Evolutionary conservation across 2,113 vertebrate species (phyloP).

Genomic region (Leptobrachium leishanense): DNA sequence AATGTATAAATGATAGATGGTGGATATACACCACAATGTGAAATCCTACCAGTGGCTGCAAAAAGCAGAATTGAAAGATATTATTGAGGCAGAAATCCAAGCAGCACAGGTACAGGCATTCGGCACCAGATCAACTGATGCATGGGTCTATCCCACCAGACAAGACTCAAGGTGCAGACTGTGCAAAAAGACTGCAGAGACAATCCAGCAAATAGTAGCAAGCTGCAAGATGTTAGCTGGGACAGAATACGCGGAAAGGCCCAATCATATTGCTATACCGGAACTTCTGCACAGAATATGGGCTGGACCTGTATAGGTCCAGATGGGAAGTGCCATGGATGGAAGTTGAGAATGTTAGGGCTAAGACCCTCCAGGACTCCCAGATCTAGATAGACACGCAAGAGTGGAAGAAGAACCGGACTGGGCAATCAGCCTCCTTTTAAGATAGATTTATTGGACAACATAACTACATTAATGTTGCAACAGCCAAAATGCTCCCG

Average conservation of each 20-base stretch:
- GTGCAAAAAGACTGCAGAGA: background rate
- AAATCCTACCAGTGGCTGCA: background rate
- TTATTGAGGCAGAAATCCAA: background rate
- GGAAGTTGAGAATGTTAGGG: too few relatives aligned
- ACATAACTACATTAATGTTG: too few relatives aligned
- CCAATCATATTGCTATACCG: background rate
- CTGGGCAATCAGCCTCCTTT: too few relatives aligned
- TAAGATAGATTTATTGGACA: too few relatives aligned
- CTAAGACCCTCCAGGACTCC: too few relatives aligned
- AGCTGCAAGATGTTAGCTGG: background rate
- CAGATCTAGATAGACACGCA: too few relatives aligned
- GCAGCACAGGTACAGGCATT: background rate
- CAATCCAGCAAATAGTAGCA: background rate
- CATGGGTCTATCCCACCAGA: background rate
- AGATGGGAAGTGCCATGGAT: background rate
- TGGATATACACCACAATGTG: background rate
- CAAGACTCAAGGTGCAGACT: conserved; percentile 1
- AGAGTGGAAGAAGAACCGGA: too few relatives aligned
- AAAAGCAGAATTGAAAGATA: background rate
- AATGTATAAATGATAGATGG: background rate
- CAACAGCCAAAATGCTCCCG: too few relatives aligned
- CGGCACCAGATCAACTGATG: background rate
- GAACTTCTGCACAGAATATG: conserved; percentile 8
- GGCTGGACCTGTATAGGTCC: background rate
- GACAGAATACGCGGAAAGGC: background rate